These are phyloP conservation scores for Pterobdella sp. DNA, from an alignment of 2,888 invertebrate species.

Conservation along the genomic window DNA sequence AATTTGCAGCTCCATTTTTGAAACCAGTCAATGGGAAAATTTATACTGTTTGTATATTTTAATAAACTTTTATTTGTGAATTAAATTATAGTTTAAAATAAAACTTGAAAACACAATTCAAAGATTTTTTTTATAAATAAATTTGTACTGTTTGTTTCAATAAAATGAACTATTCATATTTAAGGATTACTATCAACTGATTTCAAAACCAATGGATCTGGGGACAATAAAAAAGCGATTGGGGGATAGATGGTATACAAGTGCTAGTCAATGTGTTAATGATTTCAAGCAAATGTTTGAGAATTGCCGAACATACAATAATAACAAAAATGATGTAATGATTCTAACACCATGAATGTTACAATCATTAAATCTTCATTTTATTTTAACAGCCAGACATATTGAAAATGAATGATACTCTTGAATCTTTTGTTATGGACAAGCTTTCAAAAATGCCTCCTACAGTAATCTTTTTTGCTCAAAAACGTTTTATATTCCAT, in stretches of 20 bases:
- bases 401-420: conserved; percentile 21
- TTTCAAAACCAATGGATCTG: conserved; percentile 23
- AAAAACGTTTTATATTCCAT: no score
- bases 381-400: conserved; percentile 10
- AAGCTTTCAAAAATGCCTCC: conserved; percentile 16
- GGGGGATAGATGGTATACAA: conserved; percentile 6
- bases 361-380: background rate
- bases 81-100: background rate
- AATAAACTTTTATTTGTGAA: background rate
- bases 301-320: conserved; percentile 23
- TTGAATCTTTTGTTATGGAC: conserved; percentile 11
- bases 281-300: conserved; percentile 27
- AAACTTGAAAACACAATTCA: background rate
- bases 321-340: conserved; percentile 23
- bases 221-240: conserved; percentile 18
- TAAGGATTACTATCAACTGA: conserved; percentile 19
- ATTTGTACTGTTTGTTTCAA: background rate
- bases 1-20: conserved; percentile 18
- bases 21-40: conserved; percentile 25
- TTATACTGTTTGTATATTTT: conserved; percentile 5
- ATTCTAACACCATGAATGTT: background rate
- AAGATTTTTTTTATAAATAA: background rate
- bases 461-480: background rate
- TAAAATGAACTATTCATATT: background rate
- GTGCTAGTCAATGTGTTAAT: conserved; percentile 12